Base-by-base conservation (phyloP, 2,113 vertebrate genomes). In the Prinia subflava region DNA sequence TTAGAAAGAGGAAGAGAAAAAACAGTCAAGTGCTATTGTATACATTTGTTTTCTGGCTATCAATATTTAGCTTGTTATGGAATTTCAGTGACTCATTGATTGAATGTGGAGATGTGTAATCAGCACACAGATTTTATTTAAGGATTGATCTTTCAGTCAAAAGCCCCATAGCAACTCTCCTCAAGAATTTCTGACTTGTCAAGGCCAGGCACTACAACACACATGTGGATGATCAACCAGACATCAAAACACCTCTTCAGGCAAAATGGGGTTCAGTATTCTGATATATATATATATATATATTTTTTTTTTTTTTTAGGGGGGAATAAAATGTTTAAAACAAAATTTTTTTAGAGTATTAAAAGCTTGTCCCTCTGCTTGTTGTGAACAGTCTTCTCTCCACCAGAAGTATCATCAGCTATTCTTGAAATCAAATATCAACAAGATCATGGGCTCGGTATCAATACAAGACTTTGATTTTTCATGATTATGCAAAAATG, bases 71-170 rank as follows among this genome's bases (percentile, higher is more conserved):
- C 85, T 89, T 92, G 80, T 75, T 92, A 88, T 53, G 47, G 92
- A 94, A 94, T 93, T 97, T 83, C 92, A 75, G 83, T 84, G 80
- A 82, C 55, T 83, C 78, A 75, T 88, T 94, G 93, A 94, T 60
- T 90, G 76, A 92, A 89, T 42, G 77, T 42, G 76, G 60, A 93
- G 79, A 90, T 50, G 83, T 89, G 52, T 74, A 94, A 94, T 90
- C 83, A 92, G 83, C 55, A 74, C 79, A 90, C 35, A 78, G 76
- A 88, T 68, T 93, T 96, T 95, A 95, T 90, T 94, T 88, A 90
- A 92, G 52, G 71, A 94, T 95, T 94, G 94, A 96, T 96, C 75
- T 93, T 86, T 92, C 47, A 64, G 78, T 88, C 89, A 65, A 68
- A 95, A 78, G 6, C 25, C 56, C 31, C 22, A 31, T 30, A 83